Conservation (phyloP, 2,797 vertebrate genomes). For the Gymnothorax javanicus region DNA sequence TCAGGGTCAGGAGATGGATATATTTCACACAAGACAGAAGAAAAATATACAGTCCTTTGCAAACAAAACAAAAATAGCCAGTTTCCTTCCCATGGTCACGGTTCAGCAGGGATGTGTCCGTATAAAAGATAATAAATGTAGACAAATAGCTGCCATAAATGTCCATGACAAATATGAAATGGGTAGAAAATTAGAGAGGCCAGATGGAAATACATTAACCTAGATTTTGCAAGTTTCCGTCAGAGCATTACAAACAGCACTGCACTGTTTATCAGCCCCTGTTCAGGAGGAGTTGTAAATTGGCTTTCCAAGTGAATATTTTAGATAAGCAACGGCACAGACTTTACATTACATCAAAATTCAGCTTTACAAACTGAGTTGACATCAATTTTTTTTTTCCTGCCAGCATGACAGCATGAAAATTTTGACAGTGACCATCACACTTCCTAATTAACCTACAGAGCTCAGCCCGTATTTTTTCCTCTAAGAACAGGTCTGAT, state of each 20-base stretch:
- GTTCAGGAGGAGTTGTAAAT: conserved; percentile 12
- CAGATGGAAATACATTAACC: conserved; percentile 26
- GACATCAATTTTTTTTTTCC: background rate
- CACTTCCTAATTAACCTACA: background rate
- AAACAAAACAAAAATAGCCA: conserved; percentile 10
- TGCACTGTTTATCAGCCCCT: conserved; percentile 11
- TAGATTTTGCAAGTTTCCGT: conserved; percentile 23
- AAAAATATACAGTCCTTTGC: conserved; percentile 1
- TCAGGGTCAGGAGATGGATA: conserved; percentile 28
- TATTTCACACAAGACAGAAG: conserved; percentile 33
- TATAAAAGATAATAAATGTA: conserved; percentile 19
- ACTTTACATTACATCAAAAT: background rate
- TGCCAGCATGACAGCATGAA: background rate
- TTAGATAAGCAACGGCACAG: no score
- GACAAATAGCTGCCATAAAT: conserved; percentile 19
- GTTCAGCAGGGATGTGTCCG: conserved; percentile 9
- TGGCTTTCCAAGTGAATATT: background rate
- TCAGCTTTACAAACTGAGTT: background rate
- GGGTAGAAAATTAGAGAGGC: conserved; percentile 24
- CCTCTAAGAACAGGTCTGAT: background rate
- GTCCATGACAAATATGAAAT: conserved; percentile 21
- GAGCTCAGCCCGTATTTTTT: background rate
- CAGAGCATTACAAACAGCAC: conserved; percentile 26
- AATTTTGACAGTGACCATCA: conserved; percentile 2
- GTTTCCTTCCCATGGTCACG: background rate